Evolutionary conservation across 1,140 invertebrate genomes (phyloP).

Genomic region (Nasonia vitripennis): DNA sequence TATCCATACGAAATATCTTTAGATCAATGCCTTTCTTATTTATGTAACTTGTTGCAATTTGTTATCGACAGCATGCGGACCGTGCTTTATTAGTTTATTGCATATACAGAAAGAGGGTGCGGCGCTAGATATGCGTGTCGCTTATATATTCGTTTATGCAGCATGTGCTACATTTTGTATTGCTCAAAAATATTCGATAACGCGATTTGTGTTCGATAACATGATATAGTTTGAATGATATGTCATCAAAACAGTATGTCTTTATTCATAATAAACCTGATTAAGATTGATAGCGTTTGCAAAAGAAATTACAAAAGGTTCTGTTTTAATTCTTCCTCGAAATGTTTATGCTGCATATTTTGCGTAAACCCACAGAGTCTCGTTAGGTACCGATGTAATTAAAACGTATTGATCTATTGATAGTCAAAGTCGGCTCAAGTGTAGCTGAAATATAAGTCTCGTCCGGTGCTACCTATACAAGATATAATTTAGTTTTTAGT

Average conservation of each 20-base stretch:
- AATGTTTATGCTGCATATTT: background rate
- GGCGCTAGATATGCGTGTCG: conserved; percentile 59
- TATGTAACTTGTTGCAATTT: conserved; percentile 17
- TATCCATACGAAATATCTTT: conserved; percentile 1
- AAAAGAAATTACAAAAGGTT: background rate
- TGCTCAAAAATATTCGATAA: conserved; percentile 61
- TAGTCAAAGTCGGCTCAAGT: background rate
- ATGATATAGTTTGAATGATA: conserved; percentile 57
- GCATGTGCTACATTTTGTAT: conserved; percentile 49
- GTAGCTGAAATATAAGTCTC: background rate
- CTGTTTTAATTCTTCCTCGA: background rate
- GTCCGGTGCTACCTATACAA: conserved; percentile 5
- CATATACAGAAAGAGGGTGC: conserved; percentile 62
- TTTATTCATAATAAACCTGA: conserved; percentile 67
- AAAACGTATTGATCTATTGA: background rate
- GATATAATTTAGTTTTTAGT: background rate
- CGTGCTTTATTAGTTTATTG: conserved; percentile 53
- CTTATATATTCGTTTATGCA: conserved; percentile 30
- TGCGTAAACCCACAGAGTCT: background rate
- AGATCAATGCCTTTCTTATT: background rate
- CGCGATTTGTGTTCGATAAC: conserved; percentile 3
- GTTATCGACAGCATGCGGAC: conserved; percentile 24
- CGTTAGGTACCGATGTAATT: background rate
- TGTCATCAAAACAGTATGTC: conserved; percentile 62
- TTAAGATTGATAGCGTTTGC: conserved; percentile 61